These are phyloP conservation scores for Siphamia tubifer DNA, from an alignment of 2,113 vertebrate species.

Conservation along the genomic window DNA sequence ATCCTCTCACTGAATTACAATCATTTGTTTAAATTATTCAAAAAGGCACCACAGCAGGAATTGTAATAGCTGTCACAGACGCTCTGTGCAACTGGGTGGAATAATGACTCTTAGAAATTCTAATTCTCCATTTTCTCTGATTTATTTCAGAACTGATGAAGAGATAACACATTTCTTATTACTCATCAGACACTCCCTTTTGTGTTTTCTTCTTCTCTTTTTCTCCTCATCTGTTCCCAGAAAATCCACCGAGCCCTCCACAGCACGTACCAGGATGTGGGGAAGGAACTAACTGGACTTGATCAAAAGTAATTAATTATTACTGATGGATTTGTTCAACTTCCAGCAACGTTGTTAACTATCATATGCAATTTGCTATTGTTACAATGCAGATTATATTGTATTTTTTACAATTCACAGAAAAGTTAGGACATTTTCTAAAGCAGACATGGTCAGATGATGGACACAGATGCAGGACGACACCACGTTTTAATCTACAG, in stretches of 20 bases:
- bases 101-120: slow-evolving; percentile 23
- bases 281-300: slow-evolving; percentile 65
- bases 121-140: neutral
- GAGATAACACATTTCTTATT: neutral
- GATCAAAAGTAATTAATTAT: slow-evolving; percentile 62
- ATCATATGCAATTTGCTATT: neutral
- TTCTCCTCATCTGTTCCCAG: slow-evolving; percentile 69
- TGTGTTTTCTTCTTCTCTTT: neutral
- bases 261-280: slow-evolving; percentile 73
- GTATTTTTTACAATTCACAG: too few relatives aligned
- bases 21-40: slow-evolving; percentile 39
- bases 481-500: too few relatives aligned
- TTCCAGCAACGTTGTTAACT: neutral
- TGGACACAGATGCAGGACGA: too few relatives aligned
- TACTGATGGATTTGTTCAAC: neutral
- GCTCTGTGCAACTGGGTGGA: slow-evolving; percentile 2
- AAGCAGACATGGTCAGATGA: too few relatives aligned
- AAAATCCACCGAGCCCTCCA: slow-evolving; percentile 93
- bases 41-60: neutral
- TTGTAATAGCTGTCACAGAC: slow-evolving; percentile 5
- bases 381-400: neutral
- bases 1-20: slow-evolving; percentile 20
- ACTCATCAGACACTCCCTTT: neutral
- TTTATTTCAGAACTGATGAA: slow-evolving; percentile 11
- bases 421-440: too few relatives aligned